Evolutionary conservation across 2,797 vertebrate species (phyloP), one percentile per base, ranked within the genome.

Genomic region (Typhlichthys subterraneus): DNA sequence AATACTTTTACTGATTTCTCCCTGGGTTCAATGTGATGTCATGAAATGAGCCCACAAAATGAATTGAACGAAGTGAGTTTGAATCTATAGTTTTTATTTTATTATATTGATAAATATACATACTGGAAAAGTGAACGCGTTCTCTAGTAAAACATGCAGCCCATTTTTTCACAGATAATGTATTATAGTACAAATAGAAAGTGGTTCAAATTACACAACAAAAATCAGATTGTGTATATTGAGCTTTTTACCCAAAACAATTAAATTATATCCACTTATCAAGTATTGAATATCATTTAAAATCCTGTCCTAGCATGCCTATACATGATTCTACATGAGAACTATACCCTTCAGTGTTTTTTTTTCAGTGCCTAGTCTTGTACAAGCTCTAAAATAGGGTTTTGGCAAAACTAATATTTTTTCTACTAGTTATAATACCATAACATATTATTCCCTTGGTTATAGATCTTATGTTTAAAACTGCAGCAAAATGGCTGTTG

Each of bases 1-100:
- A 93, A 87, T 63, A 85, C 81, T 90, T 92, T 90, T 91, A 73
- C 72, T 42, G 75, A 87, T 87, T 12, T 64, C 69, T 12, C 13
- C 0, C 1, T 1, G 29, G 0, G 19, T 63, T 6, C n/a, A 53
- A 1, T 56, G 45, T 53, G 29, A 13, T 29, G 12, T 58, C 57
- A 14, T 58, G 15, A 29, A 50, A n/a, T 15, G n/a, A n/a, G 8
- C 15, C 7, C 8, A 6, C 15, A 11, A 50, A 50, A 15, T 50
- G 15, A 50, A n/a, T 50, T 50, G 48, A 50, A 50, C 6, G 48
- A 52, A 52, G 4, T 9, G 1, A 14, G 11, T 17, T 15, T 19
- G 11, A 10, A 9, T 51, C 1, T 50, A 13, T 9, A 17, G 4
- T 56, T 70, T 87, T 87, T 76, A 81, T 84, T 77, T 61, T 0